Evolutionary conservation across 37 sponge, comb jelly and placozoan species (phyloP).

Genomic region (Beroe forskalii): DNA sequence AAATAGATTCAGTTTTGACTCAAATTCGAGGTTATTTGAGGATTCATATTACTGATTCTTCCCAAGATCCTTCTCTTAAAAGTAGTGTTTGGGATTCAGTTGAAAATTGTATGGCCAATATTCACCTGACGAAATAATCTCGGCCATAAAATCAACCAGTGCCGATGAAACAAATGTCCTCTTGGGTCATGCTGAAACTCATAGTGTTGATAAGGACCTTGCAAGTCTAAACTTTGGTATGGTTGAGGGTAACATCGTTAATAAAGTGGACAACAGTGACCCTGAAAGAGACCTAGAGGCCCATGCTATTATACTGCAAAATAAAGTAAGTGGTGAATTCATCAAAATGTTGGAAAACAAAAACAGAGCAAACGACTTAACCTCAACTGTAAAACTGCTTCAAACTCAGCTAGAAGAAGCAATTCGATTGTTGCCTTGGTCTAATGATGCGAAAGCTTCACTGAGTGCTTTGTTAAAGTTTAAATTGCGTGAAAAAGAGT

Average conservation of each 20-base stretch:
- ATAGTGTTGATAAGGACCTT: neutral
- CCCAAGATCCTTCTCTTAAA: neutral
- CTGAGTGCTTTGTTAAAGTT: slow-evolving; percentile 36
- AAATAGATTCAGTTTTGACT: neutral
- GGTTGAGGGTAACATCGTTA: slow-evolving; percentile 11
- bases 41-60: neutral
- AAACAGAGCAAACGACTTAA: neutral
- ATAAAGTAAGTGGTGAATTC: slow-evolving; percentile 14
- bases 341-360: neutral
- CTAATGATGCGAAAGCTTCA: neutral
- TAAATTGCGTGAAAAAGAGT: slow-evolving; percentile 40
- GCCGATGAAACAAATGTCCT: neutral
- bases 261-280: neutral
- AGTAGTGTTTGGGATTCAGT: slow-evolving; percentile 12
- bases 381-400: neutral
- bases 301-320: slow-evolving; percentile 5
- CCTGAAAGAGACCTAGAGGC: neutral
- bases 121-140: slow-evolving; percentile 6
- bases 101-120: neutral
- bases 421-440: slow-evolving; percentile 10
- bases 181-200: neutral
- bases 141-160: neutral
- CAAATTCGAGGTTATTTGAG: neutral
- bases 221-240: neutral
- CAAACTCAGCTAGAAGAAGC: neutral